A percentile compares a stretch with the other conserved stretches of the same genome.
Evolutionary conservation across 2,888 invertebrate species (phyloP).

Genomic region (Mayetiola destructor): DNA sequence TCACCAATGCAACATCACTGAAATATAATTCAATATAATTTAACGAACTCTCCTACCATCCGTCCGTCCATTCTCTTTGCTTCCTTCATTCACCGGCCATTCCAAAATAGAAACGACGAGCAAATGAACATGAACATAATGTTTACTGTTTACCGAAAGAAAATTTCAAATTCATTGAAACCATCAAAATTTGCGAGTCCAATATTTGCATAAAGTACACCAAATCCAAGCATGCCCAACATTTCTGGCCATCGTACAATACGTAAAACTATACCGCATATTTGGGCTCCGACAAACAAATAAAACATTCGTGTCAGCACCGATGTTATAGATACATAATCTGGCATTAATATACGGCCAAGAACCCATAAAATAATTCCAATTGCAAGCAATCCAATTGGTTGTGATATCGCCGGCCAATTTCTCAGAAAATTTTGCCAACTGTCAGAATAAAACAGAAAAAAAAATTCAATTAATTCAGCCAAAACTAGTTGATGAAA

Average conservation of each 20-base stretch:
- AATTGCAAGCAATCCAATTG: conserved; percentile 28
- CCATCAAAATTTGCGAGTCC: conserved; percentile 36
- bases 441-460: conserved; percentile 20
- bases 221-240: conserved; percentile 48
- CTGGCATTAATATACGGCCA: conserved; percentile 29
- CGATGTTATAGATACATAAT: conserved; percentile 26
- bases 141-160: conserved; percentile 34
- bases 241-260: conserved; percentile 38
- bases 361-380: conserved; percentile 33
- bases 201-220: conserved; percentile 39
- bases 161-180: conserved; percentile 36
- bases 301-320: conserved; percentile 31
- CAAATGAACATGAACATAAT: background rate
- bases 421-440: conserved; percentile 29
- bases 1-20: conserved; percentile 47
- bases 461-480: background rate
- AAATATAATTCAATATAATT: conserved; percentile 18
- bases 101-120: background rate
- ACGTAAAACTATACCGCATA: conserved; percentile 29
- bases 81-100: background rate
- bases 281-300: conserved; percentile 32
- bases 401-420: conserved; percentile 31
- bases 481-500: background rate
- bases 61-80: too few species aligned
- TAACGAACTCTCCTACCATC: too few species aligned